Evolutionary conservation across 2,888 invertebrate genomes (phyloP), one percentile per base, ranked within the genome.

Genomic region (Drosophila multiciliata): DNA sequence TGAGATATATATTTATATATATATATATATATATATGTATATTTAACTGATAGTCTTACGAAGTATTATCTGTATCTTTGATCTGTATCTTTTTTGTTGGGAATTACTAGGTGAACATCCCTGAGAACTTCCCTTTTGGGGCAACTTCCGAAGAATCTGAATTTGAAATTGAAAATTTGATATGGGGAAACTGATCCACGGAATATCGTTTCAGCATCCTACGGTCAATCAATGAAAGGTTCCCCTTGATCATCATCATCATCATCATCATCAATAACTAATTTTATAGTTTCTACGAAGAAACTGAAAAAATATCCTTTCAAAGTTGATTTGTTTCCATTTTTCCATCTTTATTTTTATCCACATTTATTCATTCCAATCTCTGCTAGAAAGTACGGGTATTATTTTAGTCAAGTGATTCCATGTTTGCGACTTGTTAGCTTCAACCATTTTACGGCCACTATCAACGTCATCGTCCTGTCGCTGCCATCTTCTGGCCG

Each of bases 391-490:
- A 5, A 42, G 65, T 50, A 5, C 38, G 17, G 62, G 74, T 73
- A 66, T 73, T 66, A 4, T 2, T 9, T n/a, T 35, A 40, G 74
- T 69, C 65, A 68, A 35, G 33, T 32, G 3, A 40, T n/a, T 23
- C n/a, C 36, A 20, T 23, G 48, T 35, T 15, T 40, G 12, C 26
- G 32, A 38, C 20, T 29, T 62, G 60, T 53, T 67, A 53, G 50
- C 29, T 72, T 71, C 72, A 76, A 66, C 88, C 84, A 84, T 84
- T 84, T 84, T 85, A 85, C 85, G 86, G 86, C 86, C 86, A 85
- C 85, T 85, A 85, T 87, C 84, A 87, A 85, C 82, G 87, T 83
- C 83, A 83, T 82, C 84, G 75, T 86, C 29, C 29, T 71, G 76
- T 78, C 67, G 50, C 68, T 79, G 76, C 74, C 86, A 82, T 83